These are phyloP conservation scores for Homalodisca vitripennis DNA, from an alignment of 1,140 invertebrate genomes.

Conservation along the genomic window DNA sequence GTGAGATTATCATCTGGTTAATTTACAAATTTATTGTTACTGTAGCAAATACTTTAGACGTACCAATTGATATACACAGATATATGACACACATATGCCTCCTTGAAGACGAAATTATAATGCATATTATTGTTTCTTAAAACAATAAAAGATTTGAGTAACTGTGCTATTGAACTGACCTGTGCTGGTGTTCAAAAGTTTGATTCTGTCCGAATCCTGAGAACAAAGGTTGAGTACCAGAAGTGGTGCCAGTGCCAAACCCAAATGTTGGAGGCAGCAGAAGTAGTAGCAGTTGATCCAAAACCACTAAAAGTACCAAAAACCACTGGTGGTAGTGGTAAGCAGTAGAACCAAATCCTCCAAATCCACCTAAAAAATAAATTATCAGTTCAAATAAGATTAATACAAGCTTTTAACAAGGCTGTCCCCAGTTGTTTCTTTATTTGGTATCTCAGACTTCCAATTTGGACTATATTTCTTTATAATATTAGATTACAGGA, in stretches of 20 bases:
- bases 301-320: constrained; percentile 57
- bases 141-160: neutral
- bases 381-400: constrained; percentile 13
- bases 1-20: neutral
- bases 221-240: constrained; percentile 38
- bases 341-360: constrained; percentile 55
- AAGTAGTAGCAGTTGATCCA: constrained; percentile 49
- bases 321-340: constrained; percentile 47
- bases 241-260: constrained; percentile 37
- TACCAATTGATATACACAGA: neutral
- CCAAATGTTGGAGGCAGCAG: constrained; percentile 33
- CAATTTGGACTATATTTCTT: too few relatives aligned
- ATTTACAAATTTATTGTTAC: neutral
- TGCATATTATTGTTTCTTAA: too few relatives aligned
- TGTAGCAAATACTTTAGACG: too few relatives aligned
- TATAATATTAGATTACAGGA: too few relatives aligned
- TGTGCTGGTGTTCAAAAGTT: constrained; percentile 26
- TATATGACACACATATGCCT: neutral
- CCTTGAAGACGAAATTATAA: neutral
- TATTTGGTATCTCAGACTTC: too few relatives aligned
- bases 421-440: too few relatives aligned
- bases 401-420: constrained; percentile 47
- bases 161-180: neutral
- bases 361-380: constrained; percentile 34
- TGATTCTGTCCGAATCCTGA: constrained; percentile 42